phyloP scores from a whole-genome alignment of 2,888 invertebrate genomes.

The Acleris emargana region DNA sequence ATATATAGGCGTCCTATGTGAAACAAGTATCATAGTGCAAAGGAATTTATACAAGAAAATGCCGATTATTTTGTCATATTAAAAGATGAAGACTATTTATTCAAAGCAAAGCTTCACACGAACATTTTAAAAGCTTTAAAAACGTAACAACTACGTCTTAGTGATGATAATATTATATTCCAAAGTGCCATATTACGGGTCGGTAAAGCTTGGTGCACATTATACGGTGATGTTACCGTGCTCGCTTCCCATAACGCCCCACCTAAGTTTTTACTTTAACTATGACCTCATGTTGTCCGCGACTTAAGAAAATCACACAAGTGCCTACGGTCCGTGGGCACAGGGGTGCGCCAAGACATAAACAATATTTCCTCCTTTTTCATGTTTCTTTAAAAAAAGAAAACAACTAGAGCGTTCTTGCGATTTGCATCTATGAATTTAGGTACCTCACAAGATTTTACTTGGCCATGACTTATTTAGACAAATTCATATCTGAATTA shows the following conservation, averaged over 20 bases:
- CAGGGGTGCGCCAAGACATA: constrained; percentile 56
- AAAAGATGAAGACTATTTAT: too few species aligned
- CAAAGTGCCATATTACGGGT: constrained; percentile 65
- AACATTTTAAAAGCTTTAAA: background rate
- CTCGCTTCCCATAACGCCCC: constrained; percentile 84
- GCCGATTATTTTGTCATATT: too few species aligned
- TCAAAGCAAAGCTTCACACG: too few species aligned
- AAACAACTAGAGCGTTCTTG: too few species aligned
- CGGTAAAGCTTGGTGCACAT: constrained; percentile 71
- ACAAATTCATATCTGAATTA: too few species aligned
- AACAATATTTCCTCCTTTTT: background rate
- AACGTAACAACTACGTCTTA: constrained; percentile 55
- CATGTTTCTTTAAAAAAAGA: too few species aligned
- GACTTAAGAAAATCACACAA: constrained; percentile 83
- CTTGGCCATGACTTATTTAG: too few species aligned
- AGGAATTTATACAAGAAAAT: background rate
- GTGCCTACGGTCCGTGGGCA: constrained; percentile 59
- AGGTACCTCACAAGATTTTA: too few species aligned
- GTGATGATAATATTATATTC: constrained; percentile 65
- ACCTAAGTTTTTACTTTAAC: constrained; percentile 81
- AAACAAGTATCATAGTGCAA: background rate
- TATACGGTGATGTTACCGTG: constrained; percentile 78
- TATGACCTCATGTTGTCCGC: constrained; percentile 81
- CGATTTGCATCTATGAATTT: too few species aligned
- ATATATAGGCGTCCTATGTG: background rate